Evolutionary conservation across 2,888 invertebrate genomes (phyloP), one percentile per base, ranked within the genome.

Genomic region (Odontocerum albicorne): DNA sequence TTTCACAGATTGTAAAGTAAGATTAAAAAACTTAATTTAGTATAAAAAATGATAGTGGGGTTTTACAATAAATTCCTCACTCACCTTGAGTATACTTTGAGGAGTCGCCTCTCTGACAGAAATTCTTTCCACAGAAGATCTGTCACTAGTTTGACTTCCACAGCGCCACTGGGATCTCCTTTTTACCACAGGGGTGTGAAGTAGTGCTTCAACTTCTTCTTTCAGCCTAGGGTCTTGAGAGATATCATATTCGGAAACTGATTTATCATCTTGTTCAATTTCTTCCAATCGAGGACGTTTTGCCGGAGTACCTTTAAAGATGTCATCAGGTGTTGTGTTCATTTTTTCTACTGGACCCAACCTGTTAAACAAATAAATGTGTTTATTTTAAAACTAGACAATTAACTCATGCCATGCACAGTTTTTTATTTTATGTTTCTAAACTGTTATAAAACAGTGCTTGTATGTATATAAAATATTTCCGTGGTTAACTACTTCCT

Each of bases 81-180:
- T 58, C 62, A 80, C 83, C 75, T 87, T 87, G 7, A 87, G 70
- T 62, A 87, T 87, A 55, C 86, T 86, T 52, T 84, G 84, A 1
- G 85, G 86, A 0, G 84, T 84, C 1, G 68, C 72, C 1, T 72
- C 70, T 6, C 70, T 68, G 10, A 38, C 39, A 46, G 62, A 52
- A 40, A 51, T 33, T 22, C 36, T 22, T 16, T 52, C 39, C 12
- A 52, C n/a, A 2, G 56, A 44, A 36, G 31, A 40, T 49, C 55
- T 19, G 15, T 36, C 54, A 42, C 27, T 56, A 55, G 20, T 58
- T 58, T 6, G 62, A 46, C 21, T 64, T 58, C 10, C 45, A 27
- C 40, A 7, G 8, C 43, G 55, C 47, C 61, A 62, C 40, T 67
- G 64, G 54, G 65, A 65, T 62, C 71, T 70, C 44, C 75, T 67